Conservation (phyloP, 2,888 invertebrate species). For the Microplitis manilae region DNA sequence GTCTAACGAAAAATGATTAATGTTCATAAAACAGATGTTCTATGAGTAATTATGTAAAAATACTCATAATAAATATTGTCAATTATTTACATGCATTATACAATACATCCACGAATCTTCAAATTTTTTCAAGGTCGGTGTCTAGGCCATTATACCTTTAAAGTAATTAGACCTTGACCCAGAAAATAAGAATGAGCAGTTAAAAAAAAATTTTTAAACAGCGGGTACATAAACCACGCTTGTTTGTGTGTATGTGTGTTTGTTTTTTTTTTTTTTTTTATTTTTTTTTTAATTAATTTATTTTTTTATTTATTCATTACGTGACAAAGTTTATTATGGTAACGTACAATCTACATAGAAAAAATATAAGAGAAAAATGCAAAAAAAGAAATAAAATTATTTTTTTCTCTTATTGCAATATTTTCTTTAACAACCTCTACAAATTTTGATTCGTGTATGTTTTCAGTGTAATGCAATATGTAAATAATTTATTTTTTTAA, state of each 20-base stretch:
- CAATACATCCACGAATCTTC: background rate
- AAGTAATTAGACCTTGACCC: conserved; percentile 11
- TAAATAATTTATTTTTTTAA: background rate
- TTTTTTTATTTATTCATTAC: conserved; percentile 12
- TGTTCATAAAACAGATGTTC: background rate
- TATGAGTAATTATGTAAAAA: background rate
- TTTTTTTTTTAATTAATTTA: conserved; percentile 8
- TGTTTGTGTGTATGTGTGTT: background rate
- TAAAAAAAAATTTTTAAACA: conserved; percentile 29
- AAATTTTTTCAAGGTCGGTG: conserved; percentile 5
- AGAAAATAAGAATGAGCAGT: background rate
- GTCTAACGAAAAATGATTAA: background rate
- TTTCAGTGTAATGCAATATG: background rate
- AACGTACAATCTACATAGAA: conserved; percentile 25
- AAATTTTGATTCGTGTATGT: conserved; percentile 6
- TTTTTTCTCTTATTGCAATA: background rate
- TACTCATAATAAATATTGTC: background rate
- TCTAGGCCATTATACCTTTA: background rate
- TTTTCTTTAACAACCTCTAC: background rate
- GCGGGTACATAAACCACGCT: conserved; percentile 42
- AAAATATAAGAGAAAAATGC: conserved; percentile 16
- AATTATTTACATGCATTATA: background rate
- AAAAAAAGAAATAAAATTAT: background rate
- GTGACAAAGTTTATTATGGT: conserved; percentile 13
- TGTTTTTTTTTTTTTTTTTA: conserved; percentile 15